Conservation (phyloP, 2,113 vertebrate genomes). For the Pantherophis guttatus region DNA sequence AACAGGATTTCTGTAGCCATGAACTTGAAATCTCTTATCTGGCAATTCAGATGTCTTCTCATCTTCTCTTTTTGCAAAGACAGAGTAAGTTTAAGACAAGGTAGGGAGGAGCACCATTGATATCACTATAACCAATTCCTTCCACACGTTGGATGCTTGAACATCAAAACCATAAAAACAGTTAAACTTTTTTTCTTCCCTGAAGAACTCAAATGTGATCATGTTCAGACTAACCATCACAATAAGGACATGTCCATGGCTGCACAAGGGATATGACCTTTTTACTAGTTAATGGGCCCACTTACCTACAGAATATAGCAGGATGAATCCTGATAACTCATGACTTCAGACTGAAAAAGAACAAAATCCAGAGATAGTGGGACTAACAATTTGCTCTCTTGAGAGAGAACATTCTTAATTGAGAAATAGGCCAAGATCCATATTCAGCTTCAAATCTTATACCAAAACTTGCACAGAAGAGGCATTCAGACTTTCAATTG, state of each 20-base stretch:
- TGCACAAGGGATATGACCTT: not conserved
- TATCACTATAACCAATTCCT: not conserved
- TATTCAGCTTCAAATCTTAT: not conserved
- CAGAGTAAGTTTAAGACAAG: not conserved
- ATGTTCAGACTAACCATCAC: not conserved
- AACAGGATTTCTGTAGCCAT: not conserved
- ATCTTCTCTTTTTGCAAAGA: not conserved
- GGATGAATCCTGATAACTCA: not conserved
- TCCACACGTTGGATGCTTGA: not conserved
- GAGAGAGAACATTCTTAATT: not conserved
- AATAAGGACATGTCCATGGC: not conserved
- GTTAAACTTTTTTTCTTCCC: not conserved
- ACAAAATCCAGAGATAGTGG: not conserved
- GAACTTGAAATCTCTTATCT: not conserved
- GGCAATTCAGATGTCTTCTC: not conserved
- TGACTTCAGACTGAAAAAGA: not conserved
- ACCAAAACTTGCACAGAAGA: not conserved
- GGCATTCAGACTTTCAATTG: not conserved
- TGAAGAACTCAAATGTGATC: not conserved
- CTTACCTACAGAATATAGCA: not conserved
- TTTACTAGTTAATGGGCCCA: not conserved
- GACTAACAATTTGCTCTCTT: not conserved
- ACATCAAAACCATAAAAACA: not conserved
- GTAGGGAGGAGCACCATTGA: not conserved
- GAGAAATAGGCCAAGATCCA: not conserved